phyloP scores from a whole-genome alignment of 2,797 vertebrate species.

The Heteromormyrus szaboi region DNA sequence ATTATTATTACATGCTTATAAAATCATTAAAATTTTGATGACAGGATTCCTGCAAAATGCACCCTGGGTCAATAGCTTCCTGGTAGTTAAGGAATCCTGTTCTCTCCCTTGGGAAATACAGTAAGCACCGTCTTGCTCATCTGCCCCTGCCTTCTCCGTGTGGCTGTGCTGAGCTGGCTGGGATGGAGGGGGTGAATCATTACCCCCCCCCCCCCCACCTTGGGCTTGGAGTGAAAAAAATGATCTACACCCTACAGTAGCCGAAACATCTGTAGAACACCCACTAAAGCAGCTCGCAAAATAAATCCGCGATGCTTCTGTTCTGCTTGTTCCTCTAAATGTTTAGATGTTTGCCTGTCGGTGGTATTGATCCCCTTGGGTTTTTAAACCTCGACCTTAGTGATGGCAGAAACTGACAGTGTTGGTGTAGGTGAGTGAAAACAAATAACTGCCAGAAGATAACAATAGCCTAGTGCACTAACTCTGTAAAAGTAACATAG shows the following conservation, averaged over 20 bases:
- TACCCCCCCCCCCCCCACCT: not conserved
- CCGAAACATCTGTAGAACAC: not conserved
- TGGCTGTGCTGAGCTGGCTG: slow-evolving; percentile 34
- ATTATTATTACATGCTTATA: not conserved
- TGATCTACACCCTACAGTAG: not conserved
- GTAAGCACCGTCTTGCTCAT: slow-evolving; percentile 22
- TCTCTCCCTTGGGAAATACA: slow-evolving; percentile 32
- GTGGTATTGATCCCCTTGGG: not conserved
- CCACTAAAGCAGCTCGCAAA: not conserved
- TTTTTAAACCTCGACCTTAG: not conserved
- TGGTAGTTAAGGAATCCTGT: slow-evolving; percentile 32
- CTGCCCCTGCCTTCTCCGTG: slow-evolving; percentile 24
- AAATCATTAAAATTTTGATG: not conserved
- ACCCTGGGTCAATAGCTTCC: slow-evolving; percentile 34
- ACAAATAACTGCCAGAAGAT: not conserved
- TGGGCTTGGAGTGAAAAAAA: not conserved
- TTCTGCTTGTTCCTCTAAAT: not conserved
- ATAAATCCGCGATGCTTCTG: not conserved
- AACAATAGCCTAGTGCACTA: not conserved
- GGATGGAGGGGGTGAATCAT: not conserved
- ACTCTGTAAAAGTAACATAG: not conserved
- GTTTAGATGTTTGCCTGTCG: not conserved
- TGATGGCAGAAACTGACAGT: not conserved
- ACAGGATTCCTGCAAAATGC: slow-evolving; percentile 16
- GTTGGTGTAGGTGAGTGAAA: not conserved